phyloP scores from a whole-genome alignment of 2,113 vertebrate species.

The Callipepla californica region DNA sequence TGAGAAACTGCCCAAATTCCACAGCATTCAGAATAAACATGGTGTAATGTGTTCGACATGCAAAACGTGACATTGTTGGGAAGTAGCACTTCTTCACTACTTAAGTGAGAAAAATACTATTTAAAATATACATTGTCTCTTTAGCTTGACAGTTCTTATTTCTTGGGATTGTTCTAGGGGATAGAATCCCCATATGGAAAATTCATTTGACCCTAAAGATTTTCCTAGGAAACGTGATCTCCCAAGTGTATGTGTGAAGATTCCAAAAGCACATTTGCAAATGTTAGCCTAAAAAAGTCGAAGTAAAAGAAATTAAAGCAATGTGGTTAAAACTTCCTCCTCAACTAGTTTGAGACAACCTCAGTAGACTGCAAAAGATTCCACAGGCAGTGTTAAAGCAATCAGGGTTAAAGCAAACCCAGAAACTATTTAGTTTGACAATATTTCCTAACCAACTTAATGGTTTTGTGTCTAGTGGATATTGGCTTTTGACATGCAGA shows the following conservation, averaged over 20 bases:
- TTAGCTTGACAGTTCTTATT: background rate
- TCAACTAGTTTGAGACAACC: slow-evolving; percentile 36
- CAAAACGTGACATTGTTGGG: background rate
- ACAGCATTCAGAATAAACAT: background rate
- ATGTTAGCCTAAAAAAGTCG: slow-evolving; percentile 54
- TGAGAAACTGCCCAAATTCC: background rate
- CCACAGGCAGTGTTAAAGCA: slow-evolving; percentile 59
- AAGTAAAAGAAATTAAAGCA: slow-evolving; percentile 52
- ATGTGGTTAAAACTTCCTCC: slow-evolving; percentile 60
- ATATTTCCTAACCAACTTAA: slow-evolving; percentile 9
- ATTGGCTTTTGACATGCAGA: slow-evolving; percentile 25
- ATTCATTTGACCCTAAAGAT: slow-evolving; percentile 65
- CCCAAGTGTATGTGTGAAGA: slow-evolving; percentile 24
- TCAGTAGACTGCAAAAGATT: slow-evolving; percentile 54
- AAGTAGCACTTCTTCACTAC: background rate
- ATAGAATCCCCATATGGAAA: slow-evolving; percentile 57
- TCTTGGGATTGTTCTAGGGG: background rate
- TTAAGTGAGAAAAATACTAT: slow-evolving; percentile 16
- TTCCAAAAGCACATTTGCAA: slow-evolving; percentile 67
- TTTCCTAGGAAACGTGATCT: slow-evolving; percentile 68
- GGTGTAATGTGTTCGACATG: background rate
- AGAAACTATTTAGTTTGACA: slow-evolving; percentile 48
- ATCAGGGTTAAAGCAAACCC: slow-evolving; percentile 57
- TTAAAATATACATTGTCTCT: background rate
- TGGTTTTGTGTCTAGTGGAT: slow-evolving; percentile 16